Conservation (phyloP, 2,797 vertebrate genomes). For the Enteromius paludinosus region DNA sequence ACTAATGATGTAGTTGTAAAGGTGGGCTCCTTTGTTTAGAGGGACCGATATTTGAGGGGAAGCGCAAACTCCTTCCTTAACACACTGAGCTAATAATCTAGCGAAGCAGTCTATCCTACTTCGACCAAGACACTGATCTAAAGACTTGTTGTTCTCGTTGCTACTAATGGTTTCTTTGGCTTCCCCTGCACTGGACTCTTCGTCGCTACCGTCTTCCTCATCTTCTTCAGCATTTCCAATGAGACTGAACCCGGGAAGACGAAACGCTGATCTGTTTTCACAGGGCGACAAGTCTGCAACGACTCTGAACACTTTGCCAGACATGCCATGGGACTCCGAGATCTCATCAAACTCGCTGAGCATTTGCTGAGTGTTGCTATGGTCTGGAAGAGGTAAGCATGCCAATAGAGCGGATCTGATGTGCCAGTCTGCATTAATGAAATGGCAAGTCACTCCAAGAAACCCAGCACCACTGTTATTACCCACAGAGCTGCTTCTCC, state of each 20-base stretch:
- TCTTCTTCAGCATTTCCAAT: constrained; percentile 52
- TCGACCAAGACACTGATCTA: constrained; percentile 75
- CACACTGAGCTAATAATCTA: constrained; percentile 76
- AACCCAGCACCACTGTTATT: constrained; percentile 62
- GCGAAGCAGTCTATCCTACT: constrained; percentile 81
- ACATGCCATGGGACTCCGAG: constrained; percentile 77
- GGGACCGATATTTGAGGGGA: constrained; percentile 74
- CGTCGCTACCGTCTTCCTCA: constrained; percentile 66
- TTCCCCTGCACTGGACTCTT: constrained; percentile 55
- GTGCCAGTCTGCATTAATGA: constrained; percentile 82
- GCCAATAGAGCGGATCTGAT: constrained; percentile 81
- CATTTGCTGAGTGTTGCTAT: constrained; percentile 71
- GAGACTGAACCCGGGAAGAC: constrained; percentile 76
- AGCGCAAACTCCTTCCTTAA: constrained; percentile 75
- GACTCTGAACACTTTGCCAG: constrained; percentile 78
- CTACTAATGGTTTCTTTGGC: constrained; percentile 56
- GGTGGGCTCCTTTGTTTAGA: constrained; percentile 77
- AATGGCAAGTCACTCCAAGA: constrained; percentile 82
- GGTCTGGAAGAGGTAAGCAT: constrained; percentile 74
- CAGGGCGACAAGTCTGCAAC: constrained; percentile 72
- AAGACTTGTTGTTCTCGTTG: constrained; percentile 67
- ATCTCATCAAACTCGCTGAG: constrained; percentile 81
- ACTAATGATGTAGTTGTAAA: constrained; percentile 81
- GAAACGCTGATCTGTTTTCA: constrained; percentile 65
- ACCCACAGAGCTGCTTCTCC: constrained; percentile 71